Evolutionary conservation across 2,113 vertebrate species (phyloP).

Genomic region (Peucedramus taeniatus): DNA sequence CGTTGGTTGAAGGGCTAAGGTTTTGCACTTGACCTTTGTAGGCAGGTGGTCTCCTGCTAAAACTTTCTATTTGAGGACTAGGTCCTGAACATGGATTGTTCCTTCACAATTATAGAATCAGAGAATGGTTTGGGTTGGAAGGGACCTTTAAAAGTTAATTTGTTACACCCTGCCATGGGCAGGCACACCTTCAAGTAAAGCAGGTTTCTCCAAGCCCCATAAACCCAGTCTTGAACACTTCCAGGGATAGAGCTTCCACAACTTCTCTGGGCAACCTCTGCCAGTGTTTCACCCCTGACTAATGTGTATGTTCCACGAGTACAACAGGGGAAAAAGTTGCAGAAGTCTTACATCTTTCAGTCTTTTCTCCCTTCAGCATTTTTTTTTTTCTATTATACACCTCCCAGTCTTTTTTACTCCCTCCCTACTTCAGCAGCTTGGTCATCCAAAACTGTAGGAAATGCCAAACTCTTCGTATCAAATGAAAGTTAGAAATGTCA

Average conservation of each 20-base stretch:
- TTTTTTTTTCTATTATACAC: neutral
- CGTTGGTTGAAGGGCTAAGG: neutral
- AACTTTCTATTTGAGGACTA: neutral
- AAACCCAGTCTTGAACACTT: accelerated
- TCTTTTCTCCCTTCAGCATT: neutral
- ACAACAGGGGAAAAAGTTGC: neutral
- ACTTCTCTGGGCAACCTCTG: accelerated
- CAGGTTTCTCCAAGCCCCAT: neutral
- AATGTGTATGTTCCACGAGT: neutral
- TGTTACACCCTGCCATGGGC: neutral
- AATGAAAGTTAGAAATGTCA: neutral
- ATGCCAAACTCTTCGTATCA: neutral
- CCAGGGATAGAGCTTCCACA: neutral
- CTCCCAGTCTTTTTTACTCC: neutral
- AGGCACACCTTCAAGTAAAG: too few relatives aligned
- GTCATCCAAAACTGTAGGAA: neutral
- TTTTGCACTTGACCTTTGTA: neutral
- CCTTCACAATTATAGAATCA: neutral
- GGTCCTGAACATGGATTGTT: neutral
- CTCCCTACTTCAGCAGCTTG: neutral
- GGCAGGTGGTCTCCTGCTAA: neutral
- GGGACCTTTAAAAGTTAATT: neutral
- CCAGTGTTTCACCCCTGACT: neutral
- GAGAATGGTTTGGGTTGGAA: neutral
- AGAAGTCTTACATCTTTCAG: neutral